Conservation (phyloP, 2,113 vertebrate species). For the Ceyx melanurus region DNA sequence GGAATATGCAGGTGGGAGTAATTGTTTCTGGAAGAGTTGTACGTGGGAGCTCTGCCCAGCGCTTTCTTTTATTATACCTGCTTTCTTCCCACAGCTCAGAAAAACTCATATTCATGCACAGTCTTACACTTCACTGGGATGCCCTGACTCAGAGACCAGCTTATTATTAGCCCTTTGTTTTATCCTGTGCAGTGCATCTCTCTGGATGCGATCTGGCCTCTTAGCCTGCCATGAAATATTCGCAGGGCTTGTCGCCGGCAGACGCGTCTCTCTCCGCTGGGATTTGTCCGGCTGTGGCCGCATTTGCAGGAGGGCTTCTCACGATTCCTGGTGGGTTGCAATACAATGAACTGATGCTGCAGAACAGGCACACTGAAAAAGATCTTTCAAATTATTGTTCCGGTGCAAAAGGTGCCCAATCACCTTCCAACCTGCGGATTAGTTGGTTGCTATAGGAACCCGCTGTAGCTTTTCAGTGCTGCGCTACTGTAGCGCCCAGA, state of each 20-base stretch:
- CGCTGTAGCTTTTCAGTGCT: conserved; percentile 47
- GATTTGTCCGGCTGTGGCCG: neutral
- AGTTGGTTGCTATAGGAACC: conserved; percentile 69
- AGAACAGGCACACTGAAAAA: conserved; percentile 45
- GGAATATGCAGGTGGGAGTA: conserved; percentile 58
- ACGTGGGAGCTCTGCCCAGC: conserved; percentile 27
- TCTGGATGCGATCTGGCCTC: neutral
- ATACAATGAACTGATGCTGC: conserved; percentile 38
- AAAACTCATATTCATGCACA: conserved; percentile 44
- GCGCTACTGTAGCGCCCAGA: conserved; percentile 39
- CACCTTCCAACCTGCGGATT: conserved; percentile 67
- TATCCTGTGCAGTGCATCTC: conserved; percentile 31
- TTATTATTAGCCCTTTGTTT: conserved; percentile 56
- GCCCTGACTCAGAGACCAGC: conserved; percentile 23
- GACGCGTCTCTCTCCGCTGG: neutral
- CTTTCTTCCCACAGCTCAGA: conserved; percentile 28
- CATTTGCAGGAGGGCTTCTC: neutral
- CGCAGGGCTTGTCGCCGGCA: conserved; percentile 41
- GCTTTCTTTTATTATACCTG: conserved; percentile 10
- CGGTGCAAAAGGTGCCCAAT: conserved; percentile 52
- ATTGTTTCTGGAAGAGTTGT: conserved; percentile 28
- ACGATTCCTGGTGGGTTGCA: neutral
- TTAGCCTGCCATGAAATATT: conserved; percentile 46
- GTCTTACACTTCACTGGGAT: conserved; percentile 44
- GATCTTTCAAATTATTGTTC: conserved; percentile 67